Conservation (phyloP, 92 coral and sea anemone genomes). For the Muricea muricata region DNA sequence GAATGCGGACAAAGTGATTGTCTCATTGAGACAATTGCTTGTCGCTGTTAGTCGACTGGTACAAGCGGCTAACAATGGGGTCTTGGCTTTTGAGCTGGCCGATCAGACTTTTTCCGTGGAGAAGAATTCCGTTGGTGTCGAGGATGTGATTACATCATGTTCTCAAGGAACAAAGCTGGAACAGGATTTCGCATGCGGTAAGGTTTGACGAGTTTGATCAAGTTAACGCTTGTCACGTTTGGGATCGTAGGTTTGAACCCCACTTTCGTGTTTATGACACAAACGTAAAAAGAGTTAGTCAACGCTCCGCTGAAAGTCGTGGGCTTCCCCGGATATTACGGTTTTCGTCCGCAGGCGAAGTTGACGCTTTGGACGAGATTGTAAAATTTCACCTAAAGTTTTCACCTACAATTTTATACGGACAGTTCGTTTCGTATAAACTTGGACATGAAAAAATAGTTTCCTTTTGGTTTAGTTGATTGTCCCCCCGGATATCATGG, state of each 20-base stretch:
- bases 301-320: no score
- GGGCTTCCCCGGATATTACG: no score
- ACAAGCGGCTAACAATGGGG: conserved; percentile 46
- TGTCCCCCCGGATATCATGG: conserved; percentile 55
- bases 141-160: conserved; percentile 51
- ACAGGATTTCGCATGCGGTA: conserved; percentile 73
- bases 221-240: no score
- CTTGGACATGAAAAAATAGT: not conserved
- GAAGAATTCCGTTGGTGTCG: conserved; percentile 57
- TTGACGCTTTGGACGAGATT: no score
- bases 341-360: no score
- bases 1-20: conserved; percentile 63
- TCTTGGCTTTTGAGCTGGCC: conserved; percentile 24
- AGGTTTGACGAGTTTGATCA: no score
- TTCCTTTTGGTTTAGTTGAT: conserved; percentile 46
- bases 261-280: no score
- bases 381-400: no score
- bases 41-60: conserved; percentile 56
- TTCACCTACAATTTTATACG: no score
- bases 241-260: no score
- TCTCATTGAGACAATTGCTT: conserved; percentile 55
- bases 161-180: conserved; percentile 47
- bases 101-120: conserved; percentile 32
- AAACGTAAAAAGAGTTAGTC: no score
- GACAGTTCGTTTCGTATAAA: not conserved